Evolutionary conservation across 2,888 invertebrate species (phyloP).

Genomic region (Phalangium opilio): DNA sequence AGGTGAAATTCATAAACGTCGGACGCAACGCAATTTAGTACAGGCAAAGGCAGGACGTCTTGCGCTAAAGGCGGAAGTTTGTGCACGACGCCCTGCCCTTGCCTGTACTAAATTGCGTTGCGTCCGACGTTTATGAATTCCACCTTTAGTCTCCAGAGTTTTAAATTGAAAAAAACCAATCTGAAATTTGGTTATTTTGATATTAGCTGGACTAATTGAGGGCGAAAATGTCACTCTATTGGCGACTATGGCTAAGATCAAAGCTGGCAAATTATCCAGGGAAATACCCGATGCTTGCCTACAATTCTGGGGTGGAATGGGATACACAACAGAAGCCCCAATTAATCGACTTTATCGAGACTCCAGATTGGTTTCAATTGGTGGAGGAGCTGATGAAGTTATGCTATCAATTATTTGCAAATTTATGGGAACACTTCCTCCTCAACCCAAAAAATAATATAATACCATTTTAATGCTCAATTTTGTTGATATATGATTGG

Average conservation of each 20-base stretch:
- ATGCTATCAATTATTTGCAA: slow-evolving; percentile 41
- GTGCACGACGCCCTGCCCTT: too few species aligned
- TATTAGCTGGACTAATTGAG: slow-evolving; percentile 18
- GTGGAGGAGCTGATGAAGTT: slow-evolving; percentile 42
- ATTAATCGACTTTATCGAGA: slow-evolving; percentile 34
- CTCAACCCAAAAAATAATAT: not conserved
- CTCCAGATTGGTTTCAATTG: slow-evolving; percentile 37
- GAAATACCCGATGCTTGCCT: slow-evolving; percentile 38
- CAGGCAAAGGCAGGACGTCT: too few species aligned
- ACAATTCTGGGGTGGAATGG: slow-evolving; percentile 44
- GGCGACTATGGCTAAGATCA: slow-evolving; percentile 42
- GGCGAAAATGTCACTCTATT: slow-evolving; percentile 38
- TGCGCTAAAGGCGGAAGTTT: too few species aligned
- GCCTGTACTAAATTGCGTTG: too few species aligned
- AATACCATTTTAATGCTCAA: too few species aligned
- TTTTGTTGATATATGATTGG: too few species aligned
- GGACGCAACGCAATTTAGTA: too few species aligned
- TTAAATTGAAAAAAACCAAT: too few species aligned
- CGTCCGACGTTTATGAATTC: too few species aligned
- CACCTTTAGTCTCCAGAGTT: too few species aligned
- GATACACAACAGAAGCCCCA: slow-evolving; percentile 36
- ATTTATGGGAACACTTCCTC: slow-evolving; percentile 34
- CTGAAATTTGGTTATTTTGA: too few species aligned
- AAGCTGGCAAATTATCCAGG: slow-evolving; percentile 34
- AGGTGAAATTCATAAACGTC: not conserved